Evolutionary conservation across 1,140 invertebrate species (phyloP).

Genomic region (Lepeophtheirus salmonis): DNA sequence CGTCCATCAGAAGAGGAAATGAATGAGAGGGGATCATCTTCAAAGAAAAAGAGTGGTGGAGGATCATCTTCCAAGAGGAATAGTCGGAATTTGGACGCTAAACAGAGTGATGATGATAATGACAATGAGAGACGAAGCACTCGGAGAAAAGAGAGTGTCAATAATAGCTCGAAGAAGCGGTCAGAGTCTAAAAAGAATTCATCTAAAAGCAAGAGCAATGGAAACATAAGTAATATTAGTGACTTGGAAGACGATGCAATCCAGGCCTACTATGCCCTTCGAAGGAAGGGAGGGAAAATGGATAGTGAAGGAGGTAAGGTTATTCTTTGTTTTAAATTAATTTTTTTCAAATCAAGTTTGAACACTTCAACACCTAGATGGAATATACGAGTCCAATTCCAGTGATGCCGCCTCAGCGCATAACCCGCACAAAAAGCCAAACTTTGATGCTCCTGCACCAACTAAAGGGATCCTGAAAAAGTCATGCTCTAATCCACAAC

Average conservation of each 20-base stretch:
- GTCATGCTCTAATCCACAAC: slow-evolving; percentile 11
- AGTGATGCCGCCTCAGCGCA: neutral
- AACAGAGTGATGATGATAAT: neutral
- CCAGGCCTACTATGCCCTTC: slow-evolving; percentile 14
- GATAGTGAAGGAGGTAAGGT: neutral
- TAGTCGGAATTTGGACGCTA: neutral
- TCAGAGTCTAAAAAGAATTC: neutral
- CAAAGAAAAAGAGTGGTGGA: neutral
- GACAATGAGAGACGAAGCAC: neutral
- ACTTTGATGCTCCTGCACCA: slow-evolving; percentile 6
- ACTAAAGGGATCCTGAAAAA: slow-evolving; percentile 19
- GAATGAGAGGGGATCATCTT: neutral
- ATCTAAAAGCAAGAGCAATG: neutral
- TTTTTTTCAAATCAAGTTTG: neutral
- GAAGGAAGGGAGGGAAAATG: neutral
- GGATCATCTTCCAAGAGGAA: neutral
- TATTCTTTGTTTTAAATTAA: neutral
- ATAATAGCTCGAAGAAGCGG: neutral
- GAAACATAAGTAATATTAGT: neutral
- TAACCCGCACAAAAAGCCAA: neutral
- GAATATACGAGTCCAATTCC: neutral
- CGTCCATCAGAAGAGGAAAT: neutral
- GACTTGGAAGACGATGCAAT: slow-evolving; percentile 15
- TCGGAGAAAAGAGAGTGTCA: neutral
- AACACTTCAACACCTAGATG: neutral